A percentile compares a stretch with the other conserved stretches of the same genome.
phyloP scores from a whole-genome alignment of 2,888 invertebrate species.

The Cyclophora albipunctata region DNA sequence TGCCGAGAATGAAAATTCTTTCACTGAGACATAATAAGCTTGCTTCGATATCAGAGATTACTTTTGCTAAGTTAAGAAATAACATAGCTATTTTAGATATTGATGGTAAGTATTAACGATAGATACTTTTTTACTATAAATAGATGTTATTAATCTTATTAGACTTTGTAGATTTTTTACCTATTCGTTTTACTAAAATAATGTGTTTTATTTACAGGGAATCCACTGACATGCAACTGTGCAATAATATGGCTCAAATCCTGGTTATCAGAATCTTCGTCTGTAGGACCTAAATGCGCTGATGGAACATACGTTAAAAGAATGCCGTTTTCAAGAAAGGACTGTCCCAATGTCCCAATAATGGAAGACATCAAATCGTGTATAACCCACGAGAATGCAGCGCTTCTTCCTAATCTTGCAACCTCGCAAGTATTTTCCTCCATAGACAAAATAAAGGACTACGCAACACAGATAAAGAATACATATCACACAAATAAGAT shows the following conservation, averaged over 20 bases:
- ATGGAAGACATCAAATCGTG: slow-evolving; percentile 76
- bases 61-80: slow-evolving; percentile 83
- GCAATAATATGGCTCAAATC: slow-evolving; percentile 88
- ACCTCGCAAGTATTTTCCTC: slow-evolving; percentile 76
- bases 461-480: slow-evolving; percentile 57
- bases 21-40: slow-evolving; percentile 86
- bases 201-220: slow-evolving; percentile 73
- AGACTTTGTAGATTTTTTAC: neutral
- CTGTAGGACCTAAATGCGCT: slow-evolving; percentile 84
- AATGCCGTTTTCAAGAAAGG: slow-evolving; percentile 80
- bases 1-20: slow-evolving; percentile 88
- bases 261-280: slow-evolving; percentile 85
- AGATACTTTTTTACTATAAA: no score
- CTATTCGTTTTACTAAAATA: neutral
- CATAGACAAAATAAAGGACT: slow-evolving; percentile 74
- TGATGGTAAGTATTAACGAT: slow-evolving; percentile 77
- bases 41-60: slow-evolving; percentile 81
- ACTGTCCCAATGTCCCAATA: slow-evolving; percentile 71
- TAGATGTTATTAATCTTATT: no score
- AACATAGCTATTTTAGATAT: slow-evolving; percentile 89
- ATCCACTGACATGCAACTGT: slow-evolving; percentile 89
- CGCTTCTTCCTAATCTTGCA: slow-evolving; percentile 69
- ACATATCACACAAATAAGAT: slow-evolving; percentile 64
- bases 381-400: slow-evolving; percentile 81
- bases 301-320: slow-evolving; percentile 86